These are phyloP conservation scores for Hypomesus transpacificus DNA, from an alignment of 2,113 vertebrate genomes.

Conservation along the genomic window DNA sequence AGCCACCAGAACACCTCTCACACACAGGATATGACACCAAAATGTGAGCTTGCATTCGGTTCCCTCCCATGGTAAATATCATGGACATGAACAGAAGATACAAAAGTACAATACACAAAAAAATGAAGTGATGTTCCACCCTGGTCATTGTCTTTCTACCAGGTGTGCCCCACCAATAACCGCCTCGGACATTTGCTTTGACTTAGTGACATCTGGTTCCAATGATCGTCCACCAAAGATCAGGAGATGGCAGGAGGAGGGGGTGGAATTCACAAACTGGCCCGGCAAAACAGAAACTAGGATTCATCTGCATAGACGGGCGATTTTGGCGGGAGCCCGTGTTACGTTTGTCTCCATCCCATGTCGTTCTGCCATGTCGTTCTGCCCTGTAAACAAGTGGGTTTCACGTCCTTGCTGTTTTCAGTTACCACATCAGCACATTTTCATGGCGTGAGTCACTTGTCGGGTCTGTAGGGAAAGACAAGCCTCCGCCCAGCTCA, in stretches of 20 bases:
- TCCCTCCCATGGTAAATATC: background rate
- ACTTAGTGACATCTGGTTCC: constrained; percentile 74
- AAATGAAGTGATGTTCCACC: constrained; percentile 16
- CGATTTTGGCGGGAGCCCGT: constrained; percentile 28
- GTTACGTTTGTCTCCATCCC: constrained; percentile 53
- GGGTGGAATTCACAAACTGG: constrained; percentile 20
- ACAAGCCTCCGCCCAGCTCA: constrained; percentile 9
- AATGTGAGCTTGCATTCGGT: background rate
- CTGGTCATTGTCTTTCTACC: constrained; percentile 62
- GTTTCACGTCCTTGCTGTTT: constrained; percentile 53
- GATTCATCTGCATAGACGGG: constrained; percentile 33
- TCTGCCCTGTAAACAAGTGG: constrained; percentile 36
- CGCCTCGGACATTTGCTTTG: constrained; percentile 68
- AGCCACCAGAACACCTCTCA: too few species aligned
- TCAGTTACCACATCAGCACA: constrained; percentile 53
- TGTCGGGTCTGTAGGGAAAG: constrained; percentile 41
- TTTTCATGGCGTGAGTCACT: constrained; percentile 60
- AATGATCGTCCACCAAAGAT: constrained; percentile 50
- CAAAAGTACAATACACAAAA: constrained; percentile 25
- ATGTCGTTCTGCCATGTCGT: constrained; percentile 30
- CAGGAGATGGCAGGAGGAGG: constrained; percentile 32
- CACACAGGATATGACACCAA: background rate
- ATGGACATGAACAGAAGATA: background rate
- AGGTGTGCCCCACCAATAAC: constrained; percentile 63
- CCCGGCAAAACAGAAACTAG: constrained; percentile 33